A percentile compares a stretch with the other conserved stretches of the same genome.
Conservation (phyloP, 2,797 vertebrate genomes). For the Eulemur albifrons region DNA sequence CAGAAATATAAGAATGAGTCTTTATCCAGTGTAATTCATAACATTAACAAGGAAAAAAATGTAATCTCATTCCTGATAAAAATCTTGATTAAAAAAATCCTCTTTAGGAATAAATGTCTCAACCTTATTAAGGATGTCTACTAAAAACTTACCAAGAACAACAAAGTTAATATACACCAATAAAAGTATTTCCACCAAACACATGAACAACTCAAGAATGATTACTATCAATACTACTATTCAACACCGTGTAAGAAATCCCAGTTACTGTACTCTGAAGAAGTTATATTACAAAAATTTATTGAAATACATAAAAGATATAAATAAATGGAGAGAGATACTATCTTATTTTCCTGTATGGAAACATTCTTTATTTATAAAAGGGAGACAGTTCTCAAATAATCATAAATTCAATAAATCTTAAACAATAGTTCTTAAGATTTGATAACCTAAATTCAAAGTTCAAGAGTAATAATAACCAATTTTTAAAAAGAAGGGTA, state of each 20-base stretch:
- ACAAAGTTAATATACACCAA: conserved; percentile 13
- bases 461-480: neutral
- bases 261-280: neutral
- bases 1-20: conserved; percentile 10
- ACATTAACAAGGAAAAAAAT: neutral
- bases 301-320: neutral
- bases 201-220: neutral
- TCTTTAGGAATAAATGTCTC: conserved; percentile 23
- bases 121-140: neutral
- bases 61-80: conserved; percentile 40
- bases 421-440: neutral
- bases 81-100: neutral
- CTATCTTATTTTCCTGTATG: neutral
- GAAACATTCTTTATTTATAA: neutral
- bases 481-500: conserved; percentile 15
- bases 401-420: conserved; percentile 41
- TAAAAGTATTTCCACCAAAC: conserved; percentile 24
- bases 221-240: neutral
- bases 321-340: neutral
- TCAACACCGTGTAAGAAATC: neutral
- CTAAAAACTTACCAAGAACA: neutral
- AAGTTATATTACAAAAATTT: neutral
- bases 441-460: neutral
- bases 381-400: conserved; percentile 5
- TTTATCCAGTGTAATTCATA: neutral